A percentile compares a stretch with the other conserved stretches of the same genome.
Evolutionary conservation across 2,113 vertebrate species (phyloP).

Genomic region (Ceyx cyanopectus): DNA sequence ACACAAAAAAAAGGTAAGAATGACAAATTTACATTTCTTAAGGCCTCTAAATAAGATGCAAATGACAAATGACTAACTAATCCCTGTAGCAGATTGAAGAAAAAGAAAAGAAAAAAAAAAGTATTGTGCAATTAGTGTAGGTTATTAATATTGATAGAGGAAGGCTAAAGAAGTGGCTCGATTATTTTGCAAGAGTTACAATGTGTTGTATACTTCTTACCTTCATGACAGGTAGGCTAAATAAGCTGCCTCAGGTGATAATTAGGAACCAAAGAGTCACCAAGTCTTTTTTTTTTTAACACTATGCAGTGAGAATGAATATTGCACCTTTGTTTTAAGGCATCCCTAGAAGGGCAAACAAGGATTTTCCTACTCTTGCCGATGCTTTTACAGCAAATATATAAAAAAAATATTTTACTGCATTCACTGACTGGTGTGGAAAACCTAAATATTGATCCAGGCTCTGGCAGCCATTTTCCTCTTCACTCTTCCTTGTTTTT

Average conservation of each 20-base stretch:
- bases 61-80: constrained; percentile 50
- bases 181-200: constrained; percentile 14
- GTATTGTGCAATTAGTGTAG: neutral
- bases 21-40: constrained; percentile 60
- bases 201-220: neutral
- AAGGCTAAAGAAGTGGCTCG: neutral
- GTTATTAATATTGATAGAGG: constrained; percentile 53
- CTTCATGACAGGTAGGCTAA: constrained; percentile 25
- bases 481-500: neutral
- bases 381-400: neutral
- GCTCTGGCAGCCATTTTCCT: neutral
- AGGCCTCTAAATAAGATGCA: constrained; percentile 43
- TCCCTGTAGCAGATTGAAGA: constrained; percentile 44
- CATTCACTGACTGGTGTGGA: neutral
- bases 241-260: constrained; percentile 17
- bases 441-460: neutral
- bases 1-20: neutral
- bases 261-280: constrained; percentile 7
- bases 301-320: neutral
- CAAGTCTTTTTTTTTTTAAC: neutral
- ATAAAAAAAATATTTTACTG: neutral
- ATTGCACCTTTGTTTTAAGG: neutral
- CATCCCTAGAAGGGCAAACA: neutral
- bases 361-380: neutral
- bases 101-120: neutral